Evolutionary conservation across 2,797 vertebrate species (phyloP).

Genomic region (Acomys russatus): DNA sequence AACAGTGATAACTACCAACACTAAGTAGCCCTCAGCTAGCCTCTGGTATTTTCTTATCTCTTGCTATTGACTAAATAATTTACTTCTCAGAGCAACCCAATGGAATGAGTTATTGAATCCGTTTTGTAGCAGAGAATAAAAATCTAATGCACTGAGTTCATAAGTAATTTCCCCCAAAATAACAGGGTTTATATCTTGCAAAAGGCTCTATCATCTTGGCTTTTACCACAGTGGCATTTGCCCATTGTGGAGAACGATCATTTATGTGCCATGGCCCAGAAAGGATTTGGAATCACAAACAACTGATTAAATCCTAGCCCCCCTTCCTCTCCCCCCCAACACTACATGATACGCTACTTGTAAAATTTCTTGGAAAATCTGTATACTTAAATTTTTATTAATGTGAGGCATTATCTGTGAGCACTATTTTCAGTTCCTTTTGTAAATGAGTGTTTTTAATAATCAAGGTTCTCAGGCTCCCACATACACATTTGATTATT

Average conservation of each 20-base stretch:
- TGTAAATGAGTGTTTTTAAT: conserved; percentile 3
- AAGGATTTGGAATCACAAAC: conserved; percentile 29
- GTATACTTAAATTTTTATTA: background rate
- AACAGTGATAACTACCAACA: background rate
- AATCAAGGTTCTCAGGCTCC: background rate
- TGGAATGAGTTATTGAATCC: conserved; percentile 15
- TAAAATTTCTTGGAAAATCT: background rate
- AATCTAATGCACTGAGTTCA: background rate
- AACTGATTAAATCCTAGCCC: background rate
- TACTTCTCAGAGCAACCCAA: background rate
- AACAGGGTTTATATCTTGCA: conserved; percentile 2
- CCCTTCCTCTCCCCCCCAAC: background rate
- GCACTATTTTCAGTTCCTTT: background rate
- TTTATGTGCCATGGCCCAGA: background rate
- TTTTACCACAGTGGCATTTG: background rate
- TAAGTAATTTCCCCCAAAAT: conserved; percentile 40
- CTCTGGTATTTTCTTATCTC: background rate
- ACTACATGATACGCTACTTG: background rate
- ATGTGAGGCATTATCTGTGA: background rate
- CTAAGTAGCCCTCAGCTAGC: background rate
- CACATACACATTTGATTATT: background rate
- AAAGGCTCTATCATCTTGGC: background rate
- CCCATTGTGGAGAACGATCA: background rate
- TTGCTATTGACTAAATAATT: conserved; percentile 52
- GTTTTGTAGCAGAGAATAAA: conserved; percentile 50